phyloP scores from a whole-genome alignment of 2,888 invertebrate genomes.

The Crocallis elinguaria region DNA sequence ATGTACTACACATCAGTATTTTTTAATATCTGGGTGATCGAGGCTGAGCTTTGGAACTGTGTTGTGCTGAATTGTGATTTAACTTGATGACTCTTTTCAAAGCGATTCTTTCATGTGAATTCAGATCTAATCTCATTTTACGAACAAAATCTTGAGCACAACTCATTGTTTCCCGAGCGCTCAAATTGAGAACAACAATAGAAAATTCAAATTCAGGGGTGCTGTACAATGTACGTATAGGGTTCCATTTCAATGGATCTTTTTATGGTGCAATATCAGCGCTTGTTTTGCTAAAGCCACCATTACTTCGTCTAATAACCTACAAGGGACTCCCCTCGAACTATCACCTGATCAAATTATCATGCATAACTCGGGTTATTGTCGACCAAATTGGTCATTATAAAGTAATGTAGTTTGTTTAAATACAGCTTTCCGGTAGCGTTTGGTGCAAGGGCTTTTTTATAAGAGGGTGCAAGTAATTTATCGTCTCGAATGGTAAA shows the following conservation, averaged over 20 bases:
- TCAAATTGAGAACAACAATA: conserved; percentile 59
- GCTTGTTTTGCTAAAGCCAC: conserved; percentile 71
- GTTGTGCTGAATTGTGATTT: background rate
- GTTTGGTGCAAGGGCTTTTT: conserved; percentile 54
- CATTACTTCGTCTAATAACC: conserved; percentile 74
- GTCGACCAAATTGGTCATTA: conserved; percentile 71
- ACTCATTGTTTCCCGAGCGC: conserved; percentile 53
- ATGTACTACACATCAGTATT: no score
- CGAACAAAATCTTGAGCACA: conserved; percentile 38
- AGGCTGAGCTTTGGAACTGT: no score
- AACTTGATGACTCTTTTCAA: no score
- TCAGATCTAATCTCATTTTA: conserved; percentile 21
- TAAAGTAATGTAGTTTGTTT: conserved; percentile 77
- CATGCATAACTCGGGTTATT: conserved; percentile 68
- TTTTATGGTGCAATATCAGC: conserved; percentile 66
- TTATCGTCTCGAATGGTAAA: conserved; percentile 76
- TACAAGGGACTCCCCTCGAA: conserved; percentile 51
- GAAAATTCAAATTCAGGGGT: conserved; percentile 70
- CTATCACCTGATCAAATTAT: conserved; percentile 73
- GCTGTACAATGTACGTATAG: conserved; percentile 42
- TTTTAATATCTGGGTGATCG: no score
- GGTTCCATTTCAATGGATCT: conserved; percentile 67
- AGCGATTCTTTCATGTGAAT: background rate
- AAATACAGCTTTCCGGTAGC: conserved; percentile 70
- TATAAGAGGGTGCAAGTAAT: conserved; percentile 62